Evolutionary conservation across 1,140 invertebrate species (phyloP), one percentile per base, ranked within the genome.

Genomic region (Agrilus planipennis): DNA sequence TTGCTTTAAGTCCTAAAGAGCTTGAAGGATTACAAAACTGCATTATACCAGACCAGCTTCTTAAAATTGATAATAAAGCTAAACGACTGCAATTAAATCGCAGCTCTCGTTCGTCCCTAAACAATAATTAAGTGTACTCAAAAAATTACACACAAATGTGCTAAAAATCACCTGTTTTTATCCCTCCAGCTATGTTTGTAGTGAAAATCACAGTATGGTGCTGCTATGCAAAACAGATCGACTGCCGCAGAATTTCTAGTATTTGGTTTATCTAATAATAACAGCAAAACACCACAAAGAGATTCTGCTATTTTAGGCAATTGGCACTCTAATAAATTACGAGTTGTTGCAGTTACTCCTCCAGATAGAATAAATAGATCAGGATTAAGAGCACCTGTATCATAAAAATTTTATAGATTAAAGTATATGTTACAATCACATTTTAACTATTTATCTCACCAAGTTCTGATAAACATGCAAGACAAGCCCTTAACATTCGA

Each of bases 161-260:
- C 18, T n/a, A 25, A 25, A 22, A 17, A 18, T 42, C 32, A 51
- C 52, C 47, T 46, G 40, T 56, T 57, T 47, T 60, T 60, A 42
- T 62, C 60, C 45, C 58, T 60, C 55, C 52, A 57, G 3, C 52
- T 57, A 47, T 61, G 60, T 60, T 76, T 61, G 72, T 76, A 85
- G 55, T 92, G 84, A 51, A 89, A 81, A 67, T 95, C 91, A 51
- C 89, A 93, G 53, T 92, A 93, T 2, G 90, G 88, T 1, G 89
- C 87, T 28, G 90, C 80, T 3, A 95, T 68, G 55, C 77, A 81
- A 50, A 87, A 69, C n/a, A 93, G 64, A 52, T 87, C 81, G 3
- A 89, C 72, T 11, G 73, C 76, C 23, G 81, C 79, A 36, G 73
- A 69, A 44, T 70, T 65, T 31, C 92, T 69, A 1, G 86, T 87